Conservation (phyloP, 2,888 invertebrate species). For the Cataglyphis livida region DNA sequence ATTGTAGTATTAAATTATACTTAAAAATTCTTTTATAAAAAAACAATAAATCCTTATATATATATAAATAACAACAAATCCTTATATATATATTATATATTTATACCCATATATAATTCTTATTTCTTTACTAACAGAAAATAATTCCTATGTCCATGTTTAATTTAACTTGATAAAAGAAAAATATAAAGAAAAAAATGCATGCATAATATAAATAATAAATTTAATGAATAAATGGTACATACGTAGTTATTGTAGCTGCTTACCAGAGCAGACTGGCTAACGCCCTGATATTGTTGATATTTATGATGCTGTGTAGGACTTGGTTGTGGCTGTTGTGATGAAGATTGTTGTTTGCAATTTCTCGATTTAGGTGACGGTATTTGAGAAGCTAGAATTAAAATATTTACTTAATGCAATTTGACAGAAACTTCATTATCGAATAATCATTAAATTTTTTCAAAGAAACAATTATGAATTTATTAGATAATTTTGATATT, state of each 20-base stretch:
- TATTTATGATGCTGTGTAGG: slow-evolving; percentile 88
- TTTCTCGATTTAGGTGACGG: slow-evolving; percentile 88
- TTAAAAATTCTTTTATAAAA: neutral
- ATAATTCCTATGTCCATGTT: neutral
- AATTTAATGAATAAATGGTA: slow-evolving; percentile 82
- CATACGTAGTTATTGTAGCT: slow-evolving; percentile 83
- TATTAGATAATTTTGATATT: neutral
- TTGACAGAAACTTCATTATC: neutral
- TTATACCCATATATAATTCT: neutral
- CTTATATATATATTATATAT: neutral
- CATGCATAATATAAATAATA: slow-evolving; percentile 51
- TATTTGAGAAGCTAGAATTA: slow-evolving; percentile 86
- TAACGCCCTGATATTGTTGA: slow-evolving; percentile 86
- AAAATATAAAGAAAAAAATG: neutral
- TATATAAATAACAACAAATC: too few species aligned
- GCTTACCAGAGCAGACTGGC: slow-evolving; percentile 85
- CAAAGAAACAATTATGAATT: neutral
- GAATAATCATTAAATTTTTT: neutral
- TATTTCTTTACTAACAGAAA: slow-evolving; percentile 13
- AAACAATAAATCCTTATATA: neutral
- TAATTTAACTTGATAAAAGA: neutral
- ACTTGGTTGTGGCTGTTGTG: slow-evolving; percentile 87
- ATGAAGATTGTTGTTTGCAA: slow-evolving; percentile 86
- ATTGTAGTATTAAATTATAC: neutral
- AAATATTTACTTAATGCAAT: slow-evolving; percentile 27